phyloP scores from a whole-genome alignment of 2,888 invertebrate genomes.

The Ophion slaviceki region DNA sequence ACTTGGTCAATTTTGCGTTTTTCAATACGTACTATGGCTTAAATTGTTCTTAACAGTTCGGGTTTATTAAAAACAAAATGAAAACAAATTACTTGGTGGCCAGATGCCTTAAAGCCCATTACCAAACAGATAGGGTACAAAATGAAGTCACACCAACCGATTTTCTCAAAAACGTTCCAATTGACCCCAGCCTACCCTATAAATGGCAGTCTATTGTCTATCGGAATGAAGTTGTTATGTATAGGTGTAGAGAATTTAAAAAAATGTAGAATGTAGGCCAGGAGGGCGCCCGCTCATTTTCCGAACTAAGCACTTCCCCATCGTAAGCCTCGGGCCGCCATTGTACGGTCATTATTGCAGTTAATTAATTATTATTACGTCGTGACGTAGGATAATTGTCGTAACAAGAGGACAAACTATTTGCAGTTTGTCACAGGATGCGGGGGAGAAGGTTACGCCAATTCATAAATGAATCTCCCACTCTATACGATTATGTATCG shows the following conservation, averaged over 20 bases:
- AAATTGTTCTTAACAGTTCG: too few relatives aligned
- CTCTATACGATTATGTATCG: conserved; percentile 62
- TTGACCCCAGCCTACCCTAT: too few relatives aligned
- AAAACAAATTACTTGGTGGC: too few relatives aligned
- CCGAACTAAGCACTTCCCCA: conserved; percentile 79
- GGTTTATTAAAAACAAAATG: too few relatives aligned
- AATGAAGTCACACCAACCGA: too few relatives aligned
- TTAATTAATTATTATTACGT: conserved; percentile 82
- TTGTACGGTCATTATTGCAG: conserved; percentile 82
- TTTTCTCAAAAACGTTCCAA: too few relatives aligned
- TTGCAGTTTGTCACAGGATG: conserved; percentile 77
- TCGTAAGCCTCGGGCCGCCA: conserved; percentile 73
- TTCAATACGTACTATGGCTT: too few relatives aligned
- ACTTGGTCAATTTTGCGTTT: too few relatives aligned
- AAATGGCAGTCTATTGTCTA: conserved; percentile 27
- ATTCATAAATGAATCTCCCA: conserved; percentile 75
- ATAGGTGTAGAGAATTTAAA: conserved; percentile 57
- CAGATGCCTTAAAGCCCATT: too few relatives aligned
- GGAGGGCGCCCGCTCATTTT: conserved; percentile 78
- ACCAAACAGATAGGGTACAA: too few relatives aligned
- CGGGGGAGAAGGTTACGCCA: conserved; percentile 79
- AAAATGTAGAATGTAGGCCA: conserved; percentile 80
- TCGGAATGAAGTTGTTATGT: conserved; percentile 56
- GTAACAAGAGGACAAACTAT: conserved; percentile 78
- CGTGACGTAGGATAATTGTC: conserved; percentile 79